Conservation (phyloP, 2,797 vertebrate genomes). For the Poliocrania exsul region DNA sequence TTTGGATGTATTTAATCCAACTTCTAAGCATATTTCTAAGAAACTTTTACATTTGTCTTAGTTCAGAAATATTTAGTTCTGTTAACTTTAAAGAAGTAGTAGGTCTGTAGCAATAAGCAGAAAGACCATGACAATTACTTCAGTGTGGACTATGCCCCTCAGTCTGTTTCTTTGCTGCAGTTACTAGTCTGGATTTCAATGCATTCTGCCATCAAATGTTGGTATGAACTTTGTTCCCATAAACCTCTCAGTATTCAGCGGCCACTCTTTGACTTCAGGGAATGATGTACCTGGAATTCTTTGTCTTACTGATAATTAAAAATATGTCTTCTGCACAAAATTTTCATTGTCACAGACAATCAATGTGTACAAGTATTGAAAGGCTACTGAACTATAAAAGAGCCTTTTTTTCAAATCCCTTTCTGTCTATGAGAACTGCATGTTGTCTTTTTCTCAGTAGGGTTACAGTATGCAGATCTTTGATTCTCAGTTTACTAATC, state of each 20-base stretch:
- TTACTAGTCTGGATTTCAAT: not conserved
- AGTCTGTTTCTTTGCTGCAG: not conserved
- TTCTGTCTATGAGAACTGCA: not conserved
- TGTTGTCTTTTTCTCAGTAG: not conserved
- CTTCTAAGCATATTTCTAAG: not conserved
- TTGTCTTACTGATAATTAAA: not conserved
- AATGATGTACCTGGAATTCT: not conserved
- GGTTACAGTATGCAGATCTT: not conserved
- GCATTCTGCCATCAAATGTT: not conserved
- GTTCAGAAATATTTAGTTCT: not conserved
- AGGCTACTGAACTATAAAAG: not conserved
- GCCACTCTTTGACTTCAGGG: not conserved
- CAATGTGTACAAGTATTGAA: not conserved
- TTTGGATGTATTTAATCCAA: not conserved
- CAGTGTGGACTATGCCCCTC: not conserved
- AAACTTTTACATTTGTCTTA: not conserved
- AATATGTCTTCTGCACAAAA: not conserved
- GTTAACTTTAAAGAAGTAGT: not conserved
- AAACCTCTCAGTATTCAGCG: not conserved
- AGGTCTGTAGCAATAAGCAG: not conserved
- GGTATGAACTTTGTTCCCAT: not conserved
- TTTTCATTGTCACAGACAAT: not conserved
- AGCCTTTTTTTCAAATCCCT: not conserved
- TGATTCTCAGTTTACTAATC: not conserved
- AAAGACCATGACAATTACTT: not conserved